Conservation (phyloP, 2,888 invertebrate genomes). For the Drosophila ezoana region DNA sequence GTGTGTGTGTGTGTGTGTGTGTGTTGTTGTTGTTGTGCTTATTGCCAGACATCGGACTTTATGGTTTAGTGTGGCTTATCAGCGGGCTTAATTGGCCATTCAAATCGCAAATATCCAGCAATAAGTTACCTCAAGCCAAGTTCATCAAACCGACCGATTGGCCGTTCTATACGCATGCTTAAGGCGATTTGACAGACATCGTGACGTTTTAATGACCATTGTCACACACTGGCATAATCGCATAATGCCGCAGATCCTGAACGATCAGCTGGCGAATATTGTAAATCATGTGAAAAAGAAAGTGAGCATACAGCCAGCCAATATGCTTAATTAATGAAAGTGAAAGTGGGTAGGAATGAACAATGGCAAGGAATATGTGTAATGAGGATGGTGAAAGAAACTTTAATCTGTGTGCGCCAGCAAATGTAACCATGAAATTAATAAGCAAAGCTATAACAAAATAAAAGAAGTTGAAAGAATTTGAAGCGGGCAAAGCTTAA, state of each 20-base stretch:
- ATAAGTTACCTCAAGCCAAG: background rate
- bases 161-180: constrained; percentile 2
- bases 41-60: constrained; percentile 17
- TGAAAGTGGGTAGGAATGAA: constrained; percentile 35
- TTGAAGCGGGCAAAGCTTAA: no score
- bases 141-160: background rate
- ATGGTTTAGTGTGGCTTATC: constrained; percentile 43
- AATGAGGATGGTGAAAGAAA: constrained; percentile 17
- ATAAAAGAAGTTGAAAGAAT: background rate
- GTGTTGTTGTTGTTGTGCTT: no score
- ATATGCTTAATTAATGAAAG: constrained; percentile 36
- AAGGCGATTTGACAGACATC: background rate
- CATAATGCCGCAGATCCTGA: constrained; percentile 15
- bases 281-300: constrained; percentile 20
- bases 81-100: constrained; percentile 39
- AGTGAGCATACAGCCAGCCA: constrained; percentile 8
- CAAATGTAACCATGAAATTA: background rate
- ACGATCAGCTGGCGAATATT: constrained; percentile 10
- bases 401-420: background rate
- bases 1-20: background rate
- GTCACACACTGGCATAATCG: constrained; percentile 12
- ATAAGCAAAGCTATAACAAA: background rate
- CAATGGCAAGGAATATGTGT: constrained; percentile 32
- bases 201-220: constrained; percentile 22
- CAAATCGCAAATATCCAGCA: constrained; percentile 16